Conservation (phyloP, 2,797 vertebrate species). For the Anguilla megastoma region DNA sequence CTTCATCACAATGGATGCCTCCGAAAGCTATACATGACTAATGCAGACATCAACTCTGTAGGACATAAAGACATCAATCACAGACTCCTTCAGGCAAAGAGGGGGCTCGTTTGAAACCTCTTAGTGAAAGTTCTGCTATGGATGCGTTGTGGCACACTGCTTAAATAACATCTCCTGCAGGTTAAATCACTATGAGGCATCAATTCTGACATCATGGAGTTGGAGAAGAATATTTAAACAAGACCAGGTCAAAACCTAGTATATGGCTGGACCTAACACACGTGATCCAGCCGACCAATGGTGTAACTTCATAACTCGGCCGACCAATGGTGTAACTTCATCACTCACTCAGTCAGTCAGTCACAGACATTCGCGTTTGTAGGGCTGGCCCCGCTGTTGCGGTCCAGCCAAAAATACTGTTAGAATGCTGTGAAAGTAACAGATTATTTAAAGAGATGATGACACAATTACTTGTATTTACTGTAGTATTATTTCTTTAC, state of each 20-base stretch:
- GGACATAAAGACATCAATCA: slow-evolving; percentile 26
- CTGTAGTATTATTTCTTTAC: not conserved
- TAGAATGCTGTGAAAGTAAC: slow-evolving; percentile 42
- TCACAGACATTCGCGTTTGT: too few relatives aligned
- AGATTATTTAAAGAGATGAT: slow-evolving; percentile 18
- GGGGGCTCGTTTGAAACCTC: slow-evolving; percentile 32
- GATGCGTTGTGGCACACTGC: not conserved
- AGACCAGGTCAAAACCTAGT: too few relatives aligned
- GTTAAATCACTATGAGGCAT: slow-evolving; percentile 24
- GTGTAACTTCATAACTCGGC: too few relatives aligned
- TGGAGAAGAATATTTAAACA: slow-evolving; percentile 8
- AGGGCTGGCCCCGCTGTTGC: too few relatives aligned
- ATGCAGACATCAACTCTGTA: slow-evolving; percentile 39
- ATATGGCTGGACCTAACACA: not conserved
- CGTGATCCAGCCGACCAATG: too few relatives aligned
- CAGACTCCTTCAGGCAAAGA: slow-evolving; percentile 27
- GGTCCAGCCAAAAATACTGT: slow-evolving; percentile 19
- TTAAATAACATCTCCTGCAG: slow-evolving; percentile 28
- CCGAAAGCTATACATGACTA: slow-evolving; percentile 23
- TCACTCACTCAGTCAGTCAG: too few relatives aligned
- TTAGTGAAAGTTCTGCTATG: slow-evolving; percentile 17
- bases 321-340: too few relatives aligned
- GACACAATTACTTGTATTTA: not conserved
- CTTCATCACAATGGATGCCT: slow-evolving; percentile 11
- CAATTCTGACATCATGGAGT: not conserved